Base-by-base conservation (phyloP, 2,888 invertebrate genomes). In the Metellina segmentata region DNA sequence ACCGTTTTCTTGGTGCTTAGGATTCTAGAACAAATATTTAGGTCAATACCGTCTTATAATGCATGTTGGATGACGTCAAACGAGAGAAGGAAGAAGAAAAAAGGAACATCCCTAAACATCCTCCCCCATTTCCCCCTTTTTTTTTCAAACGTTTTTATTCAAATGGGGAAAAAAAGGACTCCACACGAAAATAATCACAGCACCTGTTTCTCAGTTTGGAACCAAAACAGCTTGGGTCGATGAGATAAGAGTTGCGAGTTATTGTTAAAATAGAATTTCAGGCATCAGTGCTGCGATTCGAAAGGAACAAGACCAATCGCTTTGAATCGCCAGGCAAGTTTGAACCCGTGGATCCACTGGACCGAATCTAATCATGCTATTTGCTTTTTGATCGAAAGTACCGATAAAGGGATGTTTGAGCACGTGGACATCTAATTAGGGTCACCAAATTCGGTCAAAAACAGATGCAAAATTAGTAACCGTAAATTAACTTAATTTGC, bases 11-110 rank as follows among this genome's bases (percentile, higher is more conserved):
- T 71, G 53, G 71, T 79, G 74, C 85, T 52, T n/a, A 81, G 82
- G 51, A 82, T 91, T 91, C 82, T 86, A 75, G 86, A 91, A 16
- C 91, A 87, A 82, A 91, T 91, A 91, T 91, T 86, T 87, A 77
- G 91, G 81, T 53, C 75, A 90, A 85, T 81, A 85, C 81, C 20
- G 20, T 72, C 79, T 90, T 89, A 89, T 85, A 89, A 48, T 83
- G 70, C 83, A 71, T 70, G 77, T 70, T 70, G 78, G 48, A 70
- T 89, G 82, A 83, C 74, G 83, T 83, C 83, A 83, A 74, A 53
- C 85, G 53, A 75, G 53, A 2, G 34, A 85, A 20, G n/a, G 20
- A 79, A 52, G 79, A n/a, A 16, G 13, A 61, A 61, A 61, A 61
- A 16, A 61, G 61, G 34, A 34, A 34, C 34, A 34, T 34, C 61